Percentiles rank a stretch among this genome's conserved stretches.
Evolutionary conservation across 2,797 vertebrate species (phyloP).

Genomic region (Oreortyx pictus): DNA sequence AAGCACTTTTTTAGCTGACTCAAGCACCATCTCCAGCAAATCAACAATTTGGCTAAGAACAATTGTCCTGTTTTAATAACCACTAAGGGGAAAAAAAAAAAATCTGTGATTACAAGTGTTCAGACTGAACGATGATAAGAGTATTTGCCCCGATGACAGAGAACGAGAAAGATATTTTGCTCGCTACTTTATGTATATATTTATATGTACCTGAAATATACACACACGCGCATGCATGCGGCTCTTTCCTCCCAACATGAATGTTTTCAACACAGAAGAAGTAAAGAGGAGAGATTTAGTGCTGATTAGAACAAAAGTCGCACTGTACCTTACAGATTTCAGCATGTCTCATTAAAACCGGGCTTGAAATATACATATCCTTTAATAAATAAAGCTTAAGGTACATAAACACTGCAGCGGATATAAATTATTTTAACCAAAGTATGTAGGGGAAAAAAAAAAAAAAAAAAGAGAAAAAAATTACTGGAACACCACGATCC

Average conservation of each 20-base stretch:
- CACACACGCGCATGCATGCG: neutral
- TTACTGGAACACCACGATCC: slow-evolving; percentile 64
- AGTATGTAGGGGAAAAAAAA: slow-evolving; percentile 62
- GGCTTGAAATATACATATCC: slow-evolving; percentile 72
- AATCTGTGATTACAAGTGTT: neutral
- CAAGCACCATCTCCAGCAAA: slow-evolving; percentile 17
- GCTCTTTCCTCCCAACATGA: slow-evolving; percentile 30
- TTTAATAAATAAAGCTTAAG: slow-evolving; percentile 72
- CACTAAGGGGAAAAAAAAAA: neutral
- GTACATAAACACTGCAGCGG: slow-evolving; percentile 68
- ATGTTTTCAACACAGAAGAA: slow-evolving; percentile 73
- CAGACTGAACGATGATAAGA: neutral
- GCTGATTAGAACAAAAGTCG: slow-evolving; percentile 73
- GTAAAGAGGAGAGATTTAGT: slow-evolving; percentile 74
- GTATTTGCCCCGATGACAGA: neutral
- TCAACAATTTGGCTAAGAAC: neutral
- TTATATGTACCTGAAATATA: slow-evolving; percentile 42
- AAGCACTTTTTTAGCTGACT: slow-evolving; percentile 20
- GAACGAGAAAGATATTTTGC: slow-evolving; percentile 27
- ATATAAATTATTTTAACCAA: slow-evolving; percentile 75
- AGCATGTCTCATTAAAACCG: slow-evolving; percentile 73
- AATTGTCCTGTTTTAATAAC: neutral
- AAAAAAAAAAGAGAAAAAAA: slow-evolving; percentile 67
- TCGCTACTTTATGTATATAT: slow-evolving; percentile 25
- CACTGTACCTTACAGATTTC: slow-evolving; percentile 76